Evolutionary conservation across 2,113 vertebrate species (phyloP).

Genomic region (Leucoraja erinaceus): DNA sequence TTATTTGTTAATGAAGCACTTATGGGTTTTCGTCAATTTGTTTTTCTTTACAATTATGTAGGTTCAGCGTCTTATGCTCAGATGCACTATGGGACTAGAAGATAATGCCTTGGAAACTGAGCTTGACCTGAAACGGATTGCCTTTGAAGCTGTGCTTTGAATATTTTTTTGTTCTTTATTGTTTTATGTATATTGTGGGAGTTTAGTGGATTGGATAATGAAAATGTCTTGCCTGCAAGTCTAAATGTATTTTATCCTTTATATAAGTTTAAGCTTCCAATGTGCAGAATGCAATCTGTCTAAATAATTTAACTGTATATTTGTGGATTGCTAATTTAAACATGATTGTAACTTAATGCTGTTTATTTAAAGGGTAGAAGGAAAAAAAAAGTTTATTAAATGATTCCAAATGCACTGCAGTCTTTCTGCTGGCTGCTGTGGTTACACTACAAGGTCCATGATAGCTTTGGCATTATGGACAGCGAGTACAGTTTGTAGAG

Average conservation of each 20-base stretch:
- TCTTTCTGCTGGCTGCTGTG: conserved; percentile 70
- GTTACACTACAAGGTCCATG: conserved; percentile 71
- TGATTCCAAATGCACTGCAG: conserved; percentile 60
- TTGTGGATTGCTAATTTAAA: conserved; percentile 97
- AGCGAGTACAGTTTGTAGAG: conserved; percentile 82
- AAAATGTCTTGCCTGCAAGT: conserved; percentile 62
- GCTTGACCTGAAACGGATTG: conserved; percentile 63
- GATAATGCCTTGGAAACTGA: conserved; percentile 62
- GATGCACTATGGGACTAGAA: conserved; percentile 77
- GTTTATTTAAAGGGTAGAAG: conserved; percentile 71
- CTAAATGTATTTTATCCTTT: conserved; percentile 51
- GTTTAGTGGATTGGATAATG: conserved; percentile 65
- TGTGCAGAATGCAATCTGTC: conserved; percentile 61
- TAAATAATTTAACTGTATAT: conserved; percentile 73
- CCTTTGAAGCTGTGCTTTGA: conserved; percentile 68
- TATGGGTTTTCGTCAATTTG: background rate
- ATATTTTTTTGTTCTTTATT: conserved; percentile 53
- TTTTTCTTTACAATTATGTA: conserved; percentile 47
- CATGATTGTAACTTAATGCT: conserved; percentile 83
- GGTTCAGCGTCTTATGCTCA: conserved; percentile 71
- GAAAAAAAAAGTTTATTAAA: conserved; percentile 47
- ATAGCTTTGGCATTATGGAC: conserved; percentile 68
- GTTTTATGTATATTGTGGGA: conserved; percentile 67
- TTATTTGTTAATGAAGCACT: background rate
- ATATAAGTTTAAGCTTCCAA: conserved; percentile 63